Base-by-base conservation (phyloP, 92 coral and sea anemone species). In the Galaxea fascicularis region DNA sequence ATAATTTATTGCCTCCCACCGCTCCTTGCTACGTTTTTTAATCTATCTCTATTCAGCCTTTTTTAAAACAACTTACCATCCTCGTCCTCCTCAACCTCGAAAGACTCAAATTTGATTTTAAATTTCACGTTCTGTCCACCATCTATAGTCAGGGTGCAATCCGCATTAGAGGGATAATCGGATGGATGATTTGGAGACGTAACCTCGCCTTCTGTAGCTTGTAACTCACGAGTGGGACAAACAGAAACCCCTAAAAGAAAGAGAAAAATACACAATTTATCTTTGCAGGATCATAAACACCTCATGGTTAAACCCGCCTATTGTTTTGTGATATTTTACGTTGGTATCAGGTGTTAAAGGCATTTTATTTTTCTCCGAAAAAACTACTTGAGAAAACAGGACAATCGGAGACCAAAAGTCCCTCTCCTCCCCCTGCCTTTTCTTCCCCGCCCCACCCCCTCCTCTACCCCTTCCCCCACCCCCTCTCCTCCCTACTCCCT, bases 161-260 rank as follows among this genome's bases (percentile, higher is more conserved):
- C 65, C 0, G 16, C 4, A 29, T 83, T 27, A 14, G 73, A 0
- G 13, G 73, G 80, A 17, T 83, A 83, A 9, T 7, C 4, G 1
- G 16, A 15, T 13, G 87, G 87, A 65, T 45, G 62, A 26, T 83
- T 74, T 5, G 87, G 87, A 18, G 87, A 83, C 58, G 87, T 83
- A 53, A 83, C 81, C 21, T 73, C 82, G 21, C 87, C 87, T 83
- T 26, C 51, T 12, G 74, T 63, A 51, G 80, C 81, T 53, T 49
- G 73, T 10, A 83, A 62, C 44, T 89, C 83, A 27, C 91, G 76
- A 51, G 86, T 66, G 14, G 95, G 92, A 47, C 98, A 94, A 25
- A 91, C 80, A 21, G 85, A 78, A 12, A 90, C 62, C 17, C 91
- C 93, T 90, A 72, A 16, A 44, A 84, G 54, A 8, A 30, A 66